Evolutionary conservation across 2,888 invertebrate genomes (phyloP).

Genomic region (Aleiodes leptofemur): DNA sequence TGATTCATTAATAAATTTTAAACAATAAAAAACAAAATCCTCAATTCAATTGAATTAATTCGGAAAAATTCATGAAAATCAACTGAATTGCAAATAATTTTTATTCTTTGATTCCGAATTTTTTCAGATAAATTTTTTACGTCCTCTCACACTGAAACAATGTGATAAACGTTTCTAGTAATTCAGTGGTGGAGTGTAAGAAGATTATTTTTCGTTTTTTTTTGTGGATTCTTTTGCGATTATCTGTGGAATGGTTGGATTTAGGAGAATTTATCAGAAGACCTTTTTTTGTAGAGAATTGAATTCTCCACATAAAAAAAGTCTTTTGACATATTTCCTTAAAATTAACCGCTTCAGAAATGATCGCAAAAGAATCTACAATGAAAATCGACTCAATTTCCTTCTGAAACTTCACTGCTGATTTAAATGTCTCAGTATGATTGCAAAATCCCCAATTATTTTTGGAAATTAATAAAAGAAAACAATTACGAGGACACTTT

Average conservation of each 20-base stretch:
- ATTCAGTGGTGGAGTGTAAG: constrained; percentile 1
- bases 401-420: background rate
- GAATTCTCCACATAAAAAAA: too few relatives aligned
- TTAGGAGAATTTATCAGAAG: too few relatives aligned
- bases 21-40: constrained; percentile 21
- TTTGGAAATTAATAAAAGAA: constrained; percentile 9
- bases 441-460: constrained; percentile 2
- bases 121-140: constrained; percentile 6
- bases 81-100: constrained; percentile 23
- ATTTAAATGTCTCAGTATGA: constrained; percentile 7
- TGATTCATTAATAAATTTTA: constrained; percentile 26
- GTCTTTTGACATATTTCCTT: too few relatives aligned
- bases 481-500: constrained; percentile 34
- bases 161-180: constrained; percentile 33
- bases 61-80: constrained; percentile 36
- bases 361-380: too few relatives aligned
- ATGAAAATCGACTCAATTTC: too few relatives aligned
- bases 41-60: constrained; percentile 24
- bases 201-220: too few relatives aligned
- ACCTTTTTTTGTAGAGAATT: too few relatives aligned
- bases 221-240: too few relatives aligned
- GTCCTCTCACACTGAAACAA: constrained; percentile 24
- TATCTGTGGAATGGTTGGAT: too few relatives aligned
- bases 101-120: background rate
- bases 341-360: too few relatives aligned